phyloP scores from a whole-genome alignment of 2,113 vertebrate genomes.

The Prionailurus bengalensis region DNA sequence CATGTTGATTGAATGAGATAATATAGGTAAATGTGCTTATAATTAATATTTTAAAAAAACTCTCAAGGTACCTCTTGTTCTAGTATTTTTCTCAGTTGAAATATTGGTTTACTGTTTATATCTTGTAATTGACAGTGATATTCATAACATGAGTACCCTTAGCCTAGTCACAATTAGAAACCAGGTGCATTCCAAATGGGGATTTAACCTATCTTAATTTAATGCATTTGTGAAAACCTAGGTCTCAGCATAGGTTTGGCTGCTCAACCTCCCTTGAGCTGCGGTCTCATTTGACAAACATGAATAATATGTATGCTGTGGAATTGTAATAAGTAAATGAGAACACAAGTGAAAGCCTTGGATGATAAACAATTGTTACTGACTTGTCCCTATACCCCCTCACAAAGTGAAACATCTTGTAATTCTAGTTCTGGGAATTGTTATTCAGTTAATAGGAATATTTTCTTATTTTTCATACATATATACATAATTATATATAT shows the following conservation, averaged over 20 bases:
- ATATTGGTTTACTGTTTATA: constrained; percentile 4
- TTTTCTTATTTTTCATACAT: neutral
- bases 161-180: neutral
- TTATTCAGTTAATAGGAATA: neutral
- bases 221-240: neutral
- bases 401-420: neutral
- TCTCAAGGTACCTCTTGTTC: neutral
- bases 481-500: neutral
- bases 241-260: neutral
- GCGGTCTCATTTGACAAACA: neutral
- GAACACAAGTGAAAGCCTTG: neutral
- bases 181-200: neutral
- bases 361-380: neutral
- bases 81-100: neutral
- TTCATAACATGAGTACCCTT: neutral
- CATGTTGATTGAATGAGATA: neutral
- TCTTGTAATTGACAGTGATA: neutral
- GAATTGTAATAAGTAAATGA: neutral
- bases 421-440: neutral
- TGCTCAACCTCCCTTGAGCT: neutral
- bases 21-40: neutral
- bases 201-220: neutral
- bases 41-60: neutral
- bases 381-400: neutral
- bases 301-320: neutral